Percentiles rank a stretch among this genome's conserved stretches.
These are phyloP conservation scores for Drosophila bocki DNA, from an alignment of 1,140 invertebrate genomes.

Conservation along the genomic window DNA sequence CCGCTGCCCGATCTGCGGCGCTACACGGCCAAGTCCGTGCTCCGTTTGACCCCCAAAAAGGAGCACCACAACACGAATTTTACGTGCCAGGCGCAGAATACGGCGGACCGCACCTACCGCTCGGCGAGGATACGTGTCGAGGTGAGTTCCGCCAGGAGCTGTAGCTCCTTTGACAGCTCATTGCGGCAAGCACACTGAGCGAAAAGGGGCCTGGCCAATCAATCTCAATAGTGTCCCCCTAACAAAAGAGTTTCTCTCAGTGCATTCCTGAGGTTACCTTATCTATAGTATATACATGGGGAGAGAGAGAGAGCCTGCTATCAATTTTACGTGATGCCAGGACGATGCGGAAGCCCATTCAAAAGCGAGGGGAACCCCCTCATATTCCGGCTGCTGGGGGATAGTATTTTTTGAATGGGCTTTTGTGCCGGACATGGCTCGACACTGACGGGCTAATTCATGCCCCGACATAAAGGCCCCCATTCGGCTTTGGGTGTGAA, in stretches of 20 bases:
- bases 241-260: background rate
- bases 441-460: conserved; percentile 78
- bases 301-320: conserved; percentile 48
- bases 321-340: conserved; percentile 69
- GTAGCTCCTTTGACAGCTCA: conserved; percentile 16
- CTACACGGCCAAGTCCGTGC: conserved; percentile 89
- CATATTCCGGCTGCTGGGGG: background rate
- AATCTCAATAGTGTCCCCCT: too few relatives aligned
- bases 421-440: conserved; percentile 58
- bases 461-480: conserved; percentile 42
- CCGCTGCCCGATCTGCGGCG: conserved; percentile 88
- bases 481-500: conserved; percentile 17
- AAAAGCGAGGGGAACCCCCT: background rate
- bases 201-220: background rate
- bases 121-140: conserved; percentile 89
- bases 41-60: conserved; percentile 90
- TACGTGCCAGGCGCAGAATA: conserved; percentile 92
- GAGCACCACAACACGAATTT: conserved; percentile 92
- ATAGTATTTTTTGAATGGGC: conserved; percentile 48
- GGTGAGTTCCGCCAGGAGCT: conserved; percentile 85
- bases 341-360: conserved; percentile 35
- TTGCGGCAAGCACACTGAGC: background rate
- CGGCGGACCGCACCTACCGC: conserved; percentile 89
- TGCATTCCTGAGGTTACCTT: conserved; percentile 30
- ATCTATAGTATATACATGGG: conserved; percentile 34